phyloP scores from a whole-genome alignment of 2,113 vertebrate genomes.

The Engraulis encrasicolus region DNA sequence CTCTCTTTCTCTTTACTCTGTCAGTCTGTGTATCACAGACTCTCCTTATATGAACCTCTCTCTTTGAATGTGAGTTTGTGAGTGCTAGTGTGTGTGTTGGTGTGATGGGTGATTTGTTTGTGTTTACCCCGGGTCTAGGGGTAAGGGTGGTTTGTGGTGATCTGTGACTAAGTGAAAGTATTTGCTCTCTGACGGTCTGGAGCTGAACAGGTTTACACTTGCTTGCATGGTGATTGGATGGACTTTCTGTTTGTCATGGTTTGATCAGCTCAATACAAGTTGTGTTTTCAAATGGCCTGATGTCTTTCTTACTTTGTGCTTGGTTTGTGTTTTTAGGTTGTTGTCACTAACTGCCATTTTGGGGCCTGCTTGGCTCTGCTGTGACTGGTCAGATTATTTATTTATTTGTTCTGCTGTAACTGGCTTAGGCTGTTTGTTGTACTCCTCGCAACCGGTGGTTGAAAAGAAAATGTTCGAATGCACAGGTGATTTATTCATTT shows the following conservation, averaged over 20 bases:
- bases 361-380: background rate
- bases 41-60: slow-evolving; percentile 36
- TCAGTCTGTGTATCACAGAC: background rate
- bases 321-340: background rate
- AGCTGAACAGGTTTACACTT: background rate
- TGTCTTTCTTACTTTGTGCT: background rate
- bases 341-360: too few species aligned
- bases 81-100: background rate
- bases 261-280: background rate
- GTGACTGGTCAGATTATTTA: background rate
- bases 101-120: background rate
- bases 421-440: background rate
- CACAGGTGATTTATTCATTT: background rate
- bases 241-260: background rate
- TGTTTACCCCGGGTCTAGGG: background rate
- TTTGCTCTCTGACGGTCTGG: background rate
- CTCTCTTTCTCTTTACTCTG: background rate
- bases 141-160: background rate
- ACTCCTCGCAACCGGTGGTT: background rate
- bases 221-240: background rate
- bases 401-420: background rate
- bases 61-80: background rate
- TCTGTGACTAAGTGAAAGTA: background rate
- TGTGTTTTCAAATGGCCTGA: background rate
- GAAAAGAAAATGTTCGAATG: background rate